Percentiles rank a stretch among this genome's conserved stretches.
Evolutionary conservation across 2,888 invertebrate species (phyloP).

Genomic region (Aelia acuminata): DNA sequence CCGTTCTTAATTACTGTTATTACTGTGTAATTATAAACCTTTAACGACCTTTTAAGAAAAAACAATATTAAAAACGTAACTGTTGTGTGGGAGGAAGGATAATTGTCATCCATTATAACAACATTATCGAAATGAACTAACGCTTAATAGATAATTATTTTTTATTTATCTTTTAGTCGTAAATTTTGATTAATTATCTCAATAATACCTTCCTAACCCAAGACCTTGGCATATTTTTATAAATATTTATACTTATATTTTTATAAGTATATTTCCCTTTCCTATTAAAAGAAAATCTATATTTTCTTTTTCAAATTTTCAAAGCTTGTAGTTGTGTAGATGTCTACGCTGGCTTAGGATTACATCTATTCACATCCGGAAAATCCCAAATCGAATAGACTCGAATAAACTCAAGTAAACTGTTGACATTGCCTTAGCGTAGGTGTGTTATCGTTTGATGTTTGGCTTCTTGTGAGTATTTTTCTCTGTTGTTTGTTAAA

Average conservation of each 20-base stretch:
- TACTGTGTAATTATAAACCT: neutral
- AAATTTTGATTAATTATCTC: no score
- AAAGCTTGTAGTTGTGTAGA: no score
- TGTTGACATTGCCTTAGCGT: neutral
- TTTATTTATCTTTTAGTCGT: no score
- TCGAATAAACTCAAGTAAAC: neutral
- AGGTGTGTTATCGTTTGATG: slow-evolving; percentile 14
- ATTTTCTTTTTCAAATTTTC: no score
- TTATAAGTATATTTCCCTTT: no score
- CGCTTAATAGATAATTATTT: neutral
- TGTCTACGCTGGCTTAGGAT: neutral
- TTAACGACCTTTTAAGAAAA: neutral
- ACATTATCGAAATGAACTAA: neutral
- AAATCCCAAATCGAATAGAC: neutral
- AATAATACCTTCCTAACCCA: no score
- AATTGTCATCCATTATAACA: neutral
- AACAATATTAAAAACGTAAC: neutral
- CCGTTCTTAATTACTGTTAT: neutral
- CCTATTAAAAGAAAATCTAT: no score
- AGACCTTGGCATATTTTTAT: no score
- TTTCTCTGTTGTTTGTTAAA: slow-evolving; percentile 28
- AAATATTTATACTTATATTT: no score
- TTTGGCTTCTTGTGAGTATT: neutral
- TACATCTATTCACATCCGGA: neutral
- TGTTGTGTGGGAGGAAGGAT: neutral